A percentile compares a stretch with the other conserved stretches of the same genome.
Evolutionary conservation across 1,140 invertebrate genomes (phyloP).

Genomic region (Battus philenor): DNA sequence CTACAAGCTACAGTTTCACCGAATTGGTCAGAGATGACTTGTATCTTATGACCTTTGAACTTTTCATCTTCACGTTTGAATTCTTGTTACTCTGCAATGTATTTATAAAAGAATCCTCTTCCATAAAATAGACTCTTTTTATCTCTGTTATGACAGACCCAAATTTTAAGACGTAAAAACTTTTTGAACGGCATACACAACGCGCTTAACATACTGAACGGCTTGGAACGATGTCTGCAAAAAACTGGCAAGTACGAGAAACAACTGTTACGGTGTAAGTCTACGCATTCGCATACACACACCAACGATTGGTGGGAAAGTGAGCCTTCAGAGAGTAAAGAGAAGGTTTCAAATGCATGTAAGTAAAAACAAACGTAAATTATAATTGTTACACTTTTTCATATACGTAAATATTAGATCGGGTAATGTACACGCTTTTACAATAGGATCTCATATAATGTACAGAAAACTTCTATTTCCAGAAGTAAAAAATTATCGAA

Average conservation of each 20-base stretch:
- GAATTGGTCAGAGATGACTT: too few relatives aligned
- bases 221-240: conserved; percentile 38
- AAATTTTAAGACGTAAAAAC: conserved; percentile 21
- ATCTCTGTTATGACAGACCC: not conserved
- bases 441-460: too few relatives aligned
- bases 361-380: too few relatives aligned
- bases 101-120: not conserved
- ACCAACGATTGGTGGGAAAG: conserved; percentile 25
- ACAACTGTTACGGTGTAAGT: conserved; percentile 35
- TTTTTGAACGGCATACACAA: conserved; percentile 41
- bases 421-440: too few relatives aligned
- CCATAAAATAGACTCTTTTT: not conserved
- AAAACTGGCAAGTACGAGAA: conserved; percentile 51
- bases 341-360: conserved; percentile 24
- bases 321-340: conserved; percentile 25
- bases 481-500: too few relatives aligned
- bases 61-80: too few relatives aligned
- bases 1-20: too few relatives aligned
- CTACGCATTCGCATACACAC: conserved; percentile 35
- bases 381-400: too few relatives aligned
- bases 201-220: conserved; percentile 34
- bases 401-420: too few relatives aligned
- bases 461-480: too few relatives aligned
- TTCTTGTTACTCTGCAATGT: not conserved
- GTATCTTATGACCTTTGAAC: too few relatives aligned